phyloP scores from a whole-genome alignment of 2,888 invertebrate genomes.

The Melinopterus prodromus region DNA sequence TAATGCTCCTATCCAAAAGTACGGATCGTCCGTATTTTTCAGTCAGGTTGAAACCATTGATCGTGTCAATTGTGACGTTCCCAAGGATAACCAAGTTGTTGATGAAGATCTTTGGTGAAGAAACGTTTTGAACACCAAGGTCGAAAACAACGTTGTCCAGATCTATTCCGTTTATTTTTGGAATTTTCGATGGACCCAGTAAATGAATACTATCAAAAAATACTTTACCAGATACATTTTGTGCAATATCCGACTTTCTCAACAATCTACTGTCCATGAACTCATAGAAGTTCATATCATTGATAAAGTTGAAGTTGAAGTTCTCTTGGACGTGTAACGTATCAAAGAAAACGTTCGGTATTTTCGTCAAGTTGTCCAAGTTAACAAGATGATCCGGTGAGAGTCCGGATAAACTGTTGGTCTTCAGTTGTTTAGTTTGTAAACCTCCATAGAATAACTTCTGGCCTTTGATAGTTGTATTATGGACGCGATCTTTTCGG shows the following conservation, averaged over 20 bases:
- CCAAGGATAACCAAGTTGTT: conserved; percentile 48
- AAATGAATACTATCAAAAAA: conserved; percentile 50
- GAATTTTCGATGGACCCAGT: conserved; percentile 48
- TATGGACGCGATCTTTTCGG: conserved; percentile 43
- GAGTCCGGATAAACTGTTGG: conserved; percentile 45
- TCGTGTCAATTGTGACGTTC: conserved; percentile 44
- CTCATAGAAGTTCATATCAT: conserved; percentile 48
- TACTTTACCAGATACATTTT: conserved; percentile 49
- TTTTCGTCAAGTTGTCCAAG: conserved; percentile 42
- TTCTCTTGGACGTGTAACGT: conserved; percentile 48
- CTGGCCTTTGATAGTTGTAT: conserved; percentile 47
- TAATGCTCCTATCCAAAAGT: conserved; percentile 39
- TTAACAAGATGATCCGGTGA: conserved; percentile 51
- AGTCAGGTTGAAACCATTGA: conserved; percentile 49
- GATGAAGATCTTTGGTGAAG: conserved; percentile 50
- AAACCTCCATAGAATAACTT: conserved; percentile 54
- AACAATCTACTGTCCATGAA: conserved; percentile 51
- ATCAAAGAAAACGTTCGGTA: conserved; percentile 52
- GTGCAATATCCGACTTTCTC: conserved; percentile 44
- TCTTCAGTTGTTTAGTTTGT: conserved; percentile 49
- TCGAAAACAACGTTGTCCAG: conserved; percentile 54
- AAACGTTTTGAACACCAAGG: conserved; percentile 49
- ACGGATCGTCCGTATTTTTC: conserved; percentile 46
- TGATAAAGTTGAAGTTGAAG: conserved; percentile 50
- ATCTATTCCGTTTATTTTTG: conserved; percentile 50